Base-by-base conservation (phyloP, 2,797 vertebrate species). In the Micrastur ruficollis region DNA sequence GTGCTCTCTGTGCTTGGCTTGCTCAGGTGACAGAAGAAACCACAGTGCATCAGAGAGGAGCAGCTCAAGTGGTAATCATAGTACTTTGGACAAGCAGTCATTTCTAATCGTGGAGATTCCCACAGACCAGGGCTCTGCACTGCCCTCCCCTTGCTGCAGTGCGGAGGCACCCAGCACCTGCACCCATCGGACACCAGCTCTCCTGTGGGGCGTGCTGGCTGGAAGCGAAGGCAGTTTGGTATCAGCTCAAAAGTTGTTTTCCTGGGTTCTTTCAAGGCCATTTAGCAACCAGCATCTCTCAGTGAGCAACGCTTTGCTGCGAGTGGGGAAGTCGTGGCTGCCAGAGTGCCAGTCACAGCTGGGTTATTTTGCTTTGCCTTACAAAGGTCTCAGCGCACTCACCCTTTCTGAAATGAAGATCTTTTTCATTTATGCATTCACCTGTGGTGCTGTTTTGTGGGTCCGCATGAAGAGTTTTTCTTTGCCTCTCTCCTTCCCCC, bases 111-210 rank as follows among this genome's bases (percentile, higher is more conserved):
- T 23, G 58, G 53, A 4, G 1, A 49, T 86, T 56, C 47, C 59
- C 12, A 5, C n/a, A 47, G 66, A 47, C 15, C 34, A 2, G 27
- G 76, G 21, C 53, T 94, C 44, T 8, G 32, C 0, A 0, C 42
- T 21, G 8, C 19, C 16, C 36, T 62, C 13, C 52, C 75, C 20
- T 44, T 49, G 31, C 47, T 70, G 74, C 44, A 0, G 1, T 2
- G 7, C 0, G 0, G 47, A 36, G 71, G 42, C 42, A 52, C 32
- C 36, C 27, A 19, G 23, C 6, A 12, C 47, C 15, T 6, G 26
- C 3, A 3, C n/a, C 61, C 2, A 0, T n/a, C 1, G 0, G 14
- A 10, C 14, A 1, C 2, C 0, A 0, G 34, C 59, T 70, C 44
- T 79, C 36, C 81, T 23, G 11, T 16, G 22, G 10, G 8, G 0